A percentile compares a stretch with the other conserved stretches of the same genome.
phyloP scores from a whole-genome alignment of 2,113 vertebrate genomes.

The Otolemur garnettii region DNA sequence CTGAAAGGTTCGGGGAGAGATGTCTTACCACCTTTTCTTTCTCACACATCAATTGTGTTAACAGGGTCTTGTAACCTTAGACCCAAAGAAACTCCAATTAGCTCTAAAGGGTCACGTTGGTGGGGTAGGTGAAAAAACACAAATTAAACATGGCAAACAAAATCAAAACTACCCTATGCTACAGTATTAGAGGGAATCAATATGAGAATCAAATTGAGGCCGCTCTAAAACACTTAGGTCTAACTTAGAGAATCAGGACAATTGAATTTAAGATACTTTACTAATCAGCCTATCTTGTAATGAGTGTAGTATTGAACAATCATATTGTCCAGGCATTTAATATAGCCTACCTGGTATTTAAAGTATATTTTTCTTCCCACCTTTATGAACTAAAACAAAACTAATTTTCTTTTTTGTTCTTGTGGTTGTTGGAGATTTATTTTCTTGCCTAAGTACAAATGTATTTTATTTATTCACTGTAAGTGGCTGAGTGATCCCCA shows the following conservation, averaged over 20 bases:
- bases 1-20: neutral
- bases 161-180: neutral
- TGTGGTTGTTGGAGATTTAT: neutral
- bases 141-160: neutral
- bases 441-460: neutral
- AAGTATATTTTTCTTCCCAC: neutral
- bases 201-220: neutral
- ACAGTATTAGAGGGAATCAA: neutral
- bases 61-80: constrained; percentile 27
- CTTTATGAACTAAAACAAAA: neutral
- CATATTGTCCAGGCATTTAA: neutral
- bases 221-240: neutral
- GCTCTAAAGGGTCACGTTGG: neutral
- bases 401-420: constrained; percentile 15
- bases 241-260: neutral
- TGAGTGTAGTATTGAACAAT: neutral
- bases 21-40: neutral
- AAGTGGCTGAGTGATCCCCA: neutral
- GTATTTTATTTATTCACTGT: neutral
- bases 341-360: neutral
- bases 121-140: neutral
- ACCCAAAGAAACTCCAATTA: neutral
- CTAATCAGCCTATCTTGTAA: neutral
- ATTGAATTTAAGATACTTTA: neutral
- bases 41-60: neutral